Evolutionary conservation across 2,888 invertebrate genomes (phyloP).

Genomic region (Drosophila peninsularis): DNA sequence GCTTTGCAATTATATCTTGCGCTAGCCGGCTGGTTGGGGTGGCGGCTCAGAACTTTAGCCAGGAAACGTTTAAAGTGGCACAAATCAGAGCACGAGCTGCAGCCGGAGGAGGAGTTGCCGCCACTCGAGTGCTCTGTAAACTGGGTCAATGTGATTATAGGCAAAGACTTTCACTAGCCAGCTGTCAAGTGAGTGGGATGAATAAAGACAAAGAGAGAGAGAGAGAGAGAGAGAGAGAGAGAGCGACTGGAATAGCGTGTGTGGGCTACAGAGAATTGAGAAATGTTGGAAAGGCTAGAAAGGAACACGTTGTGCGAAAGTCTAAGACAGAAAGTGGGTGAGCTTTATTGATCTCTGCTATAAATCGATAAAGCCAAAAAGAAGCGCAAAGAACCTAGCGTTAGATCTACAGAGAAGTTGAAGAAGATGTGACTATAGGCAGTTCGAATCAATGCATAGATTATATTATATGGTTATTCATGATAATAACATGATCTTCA

Average conservation of each 20-base stretch:
- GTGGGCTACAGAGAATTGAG: slow-evolving; percentile 32
- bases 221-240: background rate
- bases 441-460: too few relatives aligned
- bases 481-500: too few relatives aligned
- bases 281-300: slow-evolving; percentile 42
- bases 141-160: slow-evolving; percentile 74
- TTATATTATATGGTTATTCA: too few relatives aligned
- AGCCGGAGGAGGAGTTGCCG: slow-evolving; percentile 8
- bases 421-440: too few relatives aligned
- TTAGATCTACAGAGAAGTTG: background rate
- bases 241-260: background rate
- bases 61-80: slow-evolving; percentile 64
- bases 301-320: slow-evolving; percentile 43
- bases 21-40: slow-evolving; percentile 12
- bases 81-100: slow-evolving; percentile 42
- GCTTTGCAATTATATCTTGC: slow-evolving; percentile 50
- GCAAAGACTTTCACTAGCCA: slow-evolving; percentile 65
- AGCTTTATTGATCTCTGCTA: slow-evolving; percentile 9
- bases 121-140: slow-evolving; percentile 29
- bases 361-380: background rate
- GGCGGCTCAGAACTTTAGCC: slow-evolving; percentile 64
- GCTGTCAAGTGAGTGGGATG: slow-evolving; percentile 60
- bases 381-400: slow-evolving; percentile 6
- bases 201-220: slow-evolving; percentile 8
- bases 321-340: slow-evolving; percentile 26